Base-by-base conservation (phyloP, 1,140 invertebrate genomes). In the Bicyclus anynana region DNA sequence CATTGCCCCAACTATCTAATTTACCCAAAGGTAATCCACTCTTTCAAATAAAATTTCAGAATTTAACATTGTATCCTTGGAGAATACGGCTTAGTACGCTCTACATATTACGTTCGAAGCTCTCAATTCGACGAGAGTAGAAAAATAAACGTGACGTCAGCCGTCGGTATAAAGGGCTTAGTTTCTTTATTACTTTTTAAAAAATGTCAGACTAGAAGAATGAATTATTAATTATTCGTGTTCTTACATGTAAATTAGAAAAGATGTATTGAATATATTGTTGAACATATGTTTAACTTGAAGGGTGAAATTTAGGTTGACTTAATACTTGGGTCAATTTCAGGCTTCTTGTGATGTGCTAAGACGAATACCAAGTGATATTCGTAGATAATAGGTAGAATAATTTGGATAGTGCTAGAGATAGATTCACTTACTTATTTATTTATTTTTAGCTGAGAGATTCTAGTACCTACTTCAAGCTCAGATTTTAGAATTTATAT, bases 21-120 rank as follows among this genome's bases (percentile, higher is more conserved):
- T 59, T 62, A 56, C 35, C 58, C 61, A 55, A 56, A 68, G 61
- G 58, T 68, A 68, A 66, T 64, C 54, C 62, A 61, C 60, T 64
- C 55, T 62, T 59, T 62, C 52, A 65, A 68, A 65, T 65, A 65
- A 62, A 64, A 68, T 64, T 60, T 51, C 40, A 58, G 62, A 62
- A 68, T 65, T 59, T 51, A 55, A 60, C 58, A 53, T n/a, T 50
- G 40, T 53, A 53, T 53, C 58, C 46, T 27, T 42, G n/a, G 52
- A 55, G 47, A 61, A 55, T 61, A 55, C 38, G 40, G 38, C 38
- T 55, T 55, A 55, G 59, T 47, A 52, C 37, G 38, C 40, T 61
- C 48, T 55, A 55, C n/a, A n/a, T n/a, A n/a, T n/a, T n/a, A n/a
- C n/a, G 46, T 55, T 55, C 38, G 40, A 49, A 60, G 52, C 58